phyloP scores from a whole-genome alignment of 1,140 invertebrate genomes.

The Drosophila equinoxialis region DNA sequence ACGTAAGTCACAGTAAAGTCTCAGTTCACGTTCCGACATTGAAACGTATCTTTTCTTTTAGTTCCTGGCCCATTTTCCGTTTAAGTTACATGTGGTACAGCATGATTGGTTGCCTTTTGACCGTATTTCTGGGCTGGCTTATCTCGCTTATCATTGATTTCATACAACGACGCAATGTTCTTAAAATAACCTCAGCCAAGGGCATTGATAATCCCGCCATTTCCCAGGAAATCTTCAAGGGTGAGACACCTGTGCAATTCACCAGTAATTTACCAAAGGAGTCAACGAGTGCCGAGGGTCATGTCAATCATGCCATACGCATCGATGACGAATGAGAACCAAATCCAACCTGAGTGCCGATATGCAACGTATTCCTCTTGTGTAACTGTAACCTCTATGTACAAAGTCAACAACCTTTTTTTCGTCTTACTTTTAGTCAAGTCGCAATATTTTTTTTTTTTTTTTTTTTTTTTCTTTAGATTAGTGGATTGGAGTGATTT shows the following conservation, averaged over 20 bases:
- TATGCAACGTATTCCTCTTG: constrained; percentile 36
- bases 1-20: constrained; percentile 53
- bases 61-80: constrained; percentile 85
- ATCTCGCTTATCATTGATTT: constrained; percentile 88
- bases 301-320: constrained; percentile 72
- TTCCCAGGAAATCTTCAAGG: constrained; percentile 56
- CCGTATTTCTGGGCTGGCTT: constrained; percentile 88
- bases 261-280: constrained; percentile 33
- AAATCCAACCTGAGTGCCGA: constrained; percentile 6
- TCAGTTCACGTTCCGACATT: background rate
- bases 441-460: constrained; percentile 36
- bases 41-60: constrained; percentile 18
- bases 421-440: constrained; percentile 37
- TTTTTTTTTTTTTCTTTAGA: constrained; percentile 7
- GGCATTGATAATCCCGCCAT: constrained; percentile 84
- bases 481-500: constrained; percentile 72
- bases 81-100: constrained; percentile 89
- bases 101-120: constrained; percentile 89
- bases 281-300: constrained; percentile 42
- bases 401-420: constrained; percentile 51
- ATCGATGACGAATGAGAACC: constrained; percentile 67
- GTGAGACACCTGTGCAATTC: constrained; percentile 46
- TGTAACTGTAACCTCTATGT: constrained; percentile 70
- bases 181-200: constrained; percentile 62
- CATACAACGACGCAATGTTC: constrained; percentile 66